phyloP scores from a whole-genome alignment of 2,797 vertebrate genomes.

The Sternotherus odoratus region DNA sequence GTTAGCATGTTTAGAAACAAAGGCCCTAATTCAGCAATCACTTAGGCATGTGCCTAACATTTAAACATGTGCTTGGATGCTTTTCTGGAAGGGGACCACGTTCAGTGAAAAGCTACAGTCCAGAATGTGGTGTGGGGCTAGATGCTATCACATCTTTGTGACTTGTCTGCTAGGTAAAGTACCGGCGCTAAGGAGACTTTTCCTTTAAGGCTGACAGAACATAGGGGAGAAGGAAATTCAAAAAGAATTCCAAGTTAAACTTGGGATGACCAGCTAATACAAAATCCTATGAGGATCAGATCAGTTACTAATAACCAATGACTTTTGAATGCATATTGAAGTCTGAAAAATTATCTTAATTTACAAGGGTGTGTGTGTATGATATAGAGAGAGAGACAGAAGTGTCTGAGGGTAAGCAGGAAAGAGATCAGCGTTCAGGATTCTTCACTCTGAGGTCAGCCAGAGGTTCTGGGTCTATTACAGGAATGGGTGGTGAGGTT shows the following conservation, averaged over 20 bases:
- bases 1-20: fast-evolving
- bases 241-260: not conserved
- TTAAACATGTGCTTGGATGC: not conserved
- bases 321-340: not conserved
- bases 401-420: not conserved
- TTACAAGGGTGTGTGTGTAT: not conserved
- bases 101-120: fast-evolving
- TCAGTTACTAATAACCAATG: not conserved
- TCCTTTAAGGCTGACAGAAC: not conserved
- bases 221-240: fast-evolving
- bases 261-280: not conserved
- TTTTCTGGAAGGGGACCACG: not conserved
- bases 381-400: no score
- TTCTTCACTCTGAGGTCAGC: not conserved
- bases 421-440: not conserved
- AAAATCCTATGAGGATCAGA: not conserved
- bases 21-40: fast-evolving
- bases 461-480: not conserved
- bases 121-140: not conserved
- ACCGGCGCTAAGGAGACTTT: not conserved
- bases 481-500: not conserved
- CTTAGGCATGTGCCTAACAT: not conserved
- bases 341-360: not conserved
- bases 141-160: fast-evolving
- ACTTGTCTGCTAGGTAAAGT: not conserved